Evolutionary conservation across 2,888 invertebrate species (phyloP).

Genomic region (Stenolophus ochropezus): DNA sequence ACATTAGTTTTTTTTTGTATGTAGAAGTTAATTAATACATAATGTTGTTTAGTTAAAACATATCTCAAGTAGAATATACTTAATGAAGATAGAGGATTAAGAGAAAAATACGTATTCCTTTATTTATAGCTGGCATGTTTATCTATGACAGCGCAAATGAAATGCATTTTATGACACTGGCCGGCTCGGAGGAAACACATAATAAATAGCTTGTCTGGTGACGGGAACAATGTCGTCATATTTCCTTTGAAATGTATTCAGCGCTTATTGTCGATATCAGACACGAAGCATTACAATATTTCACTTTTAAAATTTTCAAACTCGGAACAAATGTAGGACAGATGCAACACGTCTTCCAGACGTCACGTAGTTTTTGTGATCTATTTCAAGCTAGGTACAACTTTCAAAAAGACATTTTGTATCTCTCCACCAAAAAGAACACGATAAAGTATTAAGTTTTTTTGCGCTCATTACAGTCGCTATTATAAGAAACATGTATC

Average conservation of each 20-base stretch:
- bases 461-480: not conserved
- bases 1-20: no score
- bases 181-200: not conserved
- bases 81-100: not conserved
- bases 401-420: not conserved
- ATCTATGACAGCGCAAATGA: constrained; percentile 7
- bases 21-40: no score
- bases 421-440: not conserved
- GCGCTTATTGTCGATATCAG: constrained; percentile 5
- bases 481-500: no score
- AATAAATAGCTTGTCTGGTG: constrained; percentile 24
- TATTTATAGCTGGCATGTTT: not conserved
- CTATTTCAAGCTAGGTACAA: not conserved
- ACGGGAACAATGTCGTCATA: constrained; percentile 12
- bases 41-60: no score
- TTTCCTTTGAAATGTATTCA: constrained; percentile 9
- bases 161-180: constrained; percentile 38
- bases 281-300: constrained; percentile 11
- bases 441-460: not conserved
- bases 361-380: not conserved
- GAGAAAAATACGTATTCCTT: not conserved
- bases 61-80: not conserved
- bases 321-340: not conserved
- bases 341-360: not conserved
- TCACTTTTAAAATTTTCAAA: constrained; percentile 2